phyloP scores from a whole-genome alignment of 2,888 invertebrate species.

The Diaperis boleti region DNA sequence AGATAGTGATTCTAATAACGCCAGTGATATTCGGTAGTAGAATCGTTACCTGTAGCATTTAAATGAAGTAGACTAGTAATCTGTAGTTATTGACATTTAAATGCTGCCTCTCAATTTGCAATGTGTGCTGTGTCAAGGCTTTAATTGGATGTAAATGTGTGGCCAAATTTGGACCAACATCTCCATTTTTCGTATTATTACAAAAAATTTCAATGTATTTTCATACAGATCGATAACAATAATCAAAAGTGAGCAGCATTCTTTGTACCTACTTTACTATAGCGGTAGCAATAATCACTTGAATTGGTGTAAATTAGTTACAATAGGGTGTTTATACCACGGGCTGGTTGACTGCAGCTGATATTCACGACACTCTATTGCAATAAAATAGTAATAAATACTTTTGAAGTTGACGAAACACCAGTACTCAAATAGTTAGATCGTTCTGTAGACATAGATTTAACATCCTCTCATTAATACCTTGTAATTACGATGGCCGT shows the following conservation, averaged over 20 bases:
- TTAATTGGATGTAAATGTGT: slow-evolving; percentile 39
- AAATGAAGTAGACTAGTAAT: slow-evolving; percentile 4
- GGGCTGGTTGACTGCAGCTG: background rate
- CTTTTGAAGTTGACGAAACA: background rate
- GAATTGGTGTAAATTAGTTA: slow-evolving; percentile 15
- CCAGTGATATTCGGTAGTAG: slow-evolving; percentile 45
- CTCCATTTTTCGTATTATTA: slow-evolving; percentile 11
- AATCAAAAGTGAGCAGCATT: slow-evolving; percentile 33
- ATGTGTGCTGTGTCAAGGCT: slow-evolving; percentile 44
- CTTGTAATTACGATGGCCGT: slow-evolving; percentile 21
- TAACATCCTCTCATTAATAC: background rate
- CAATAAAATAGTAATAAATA: background rate
- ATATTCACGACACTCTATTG: background rate
- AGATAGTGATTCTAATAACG: slow-evolving; percentile 58
- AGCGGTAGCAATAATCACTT: slow-evolving; percentile 37
- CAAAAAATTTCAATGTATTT: slow-evolving; percentile 28
- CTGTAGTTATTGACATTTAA: slow-evolving; percentile 12
- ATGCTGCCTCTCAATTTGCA: slow-evolving; percentile 31
- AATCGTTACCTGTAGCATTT: slow-evolving; percentile 31
- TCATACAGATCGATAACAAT: slow-evolving; percentile 25
- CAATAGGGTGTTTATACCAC: slow-evolving; percentile 3
- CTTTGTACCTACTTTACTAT: slow-evolving; percentile 28
- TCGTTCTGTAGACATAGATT: background rate
- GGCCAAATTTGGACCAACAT: slow-evolving; percentile 42
- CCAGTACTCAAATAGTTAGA: background rate